phyloP scores from a whole-genome alignment of 2,113 vertebrate genomes.

The Hippocampus comes region DNA sequence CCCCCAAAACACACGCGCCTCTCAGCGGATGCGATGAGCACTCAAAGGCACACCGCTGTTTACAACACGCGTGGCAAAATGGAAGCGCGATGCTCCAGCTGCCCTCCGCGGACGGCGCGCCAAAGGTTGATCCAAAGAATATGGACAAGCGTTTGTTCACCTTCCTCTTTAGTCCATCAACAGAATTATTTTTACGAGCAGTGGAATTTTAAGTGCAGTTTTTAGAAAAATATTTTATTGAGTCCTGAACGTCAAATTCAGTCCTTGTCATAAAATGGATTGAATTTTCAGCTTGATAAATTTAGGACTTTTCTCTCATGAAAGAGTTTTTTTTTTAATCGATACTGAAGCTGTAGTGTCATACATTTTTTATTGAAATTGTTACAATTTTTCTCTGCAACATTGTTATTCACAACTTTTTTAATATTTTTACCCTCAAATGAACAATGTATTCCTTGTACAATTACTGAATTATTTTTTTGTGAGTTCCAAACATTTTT shows the following conservation, averaged over 20 bases:
- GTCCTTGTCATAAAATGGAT: background rate
- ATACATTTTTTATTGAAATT: too few relatives aligned
- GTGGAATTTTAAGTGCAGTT: too few relatives aligned
- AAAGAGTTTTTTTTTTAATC: background rate
- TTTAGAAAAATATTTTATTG: background rate
- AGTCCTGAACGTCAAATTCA: background rate
- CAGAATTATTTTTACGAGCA: background rate
- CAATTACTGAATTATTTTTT: too few relatives aligned
- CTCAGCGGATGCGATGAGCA: slow-evolving; percentile 21
- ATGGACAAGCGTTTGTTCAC: background rate
- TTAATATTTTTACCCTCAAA: too few relatives aligned
- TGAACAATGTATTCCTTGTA: too few relatives aligned
- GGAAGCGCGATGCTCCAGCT: background rate
- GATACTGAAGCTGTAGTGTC: background rate
- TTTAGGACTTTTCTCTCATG: background rate
- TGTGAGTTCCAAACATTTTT: too few relatives aligned
- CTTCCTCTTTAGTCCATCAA: background rate
- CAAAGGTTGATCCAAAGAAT: background rate
- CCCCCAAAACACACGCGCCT: slow-evolving; percentile 17
- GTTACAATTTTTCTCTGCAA: too few relatives aligned
- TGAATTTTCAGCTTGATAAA: background rate
- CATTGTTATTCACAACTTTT: too few relatives aligned
- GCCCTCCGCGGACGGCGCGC: background rate
- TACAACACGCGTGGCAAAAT: background rate
- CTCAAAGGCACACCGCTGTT: slow-evolving; percentile 42